Base-by-base conservation (phyloP, 2,888 invertebrate species). In the Lapara coniferarum region DNA sequence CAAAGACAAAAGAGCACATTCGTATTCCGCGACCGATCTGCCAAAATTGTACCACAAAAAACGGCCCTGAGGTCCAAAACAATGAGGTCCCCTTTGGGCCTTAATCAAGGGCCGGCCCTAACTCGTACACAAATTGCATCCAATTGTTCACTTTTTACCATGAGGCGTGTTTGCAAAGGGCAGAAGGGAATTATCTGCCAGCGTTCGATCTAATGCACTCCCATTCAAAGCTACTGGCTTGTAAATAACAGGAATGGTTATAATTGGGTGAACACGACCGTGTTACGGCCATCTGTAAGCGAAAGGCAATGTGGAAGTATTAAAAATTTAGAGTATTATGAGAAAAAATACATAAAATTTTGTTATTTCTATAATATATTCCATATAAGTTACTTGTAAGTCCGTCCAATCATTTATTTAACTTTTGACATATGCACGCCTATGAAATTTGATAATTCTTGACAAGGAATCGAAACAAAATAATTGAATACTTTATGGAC, bases 121-220 rank as follows among this genome's bases (percentile, higher is more conserved):
- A 90, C 91, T 92, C 88, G 86, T 88, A 92, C 92, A 88, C 93
- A 93, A 93, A 93, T 93, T 93, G 93, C 92, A 90, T 88, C 88
- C 92, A 92, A 93, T 93, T 93, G 93, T 93, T 93, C 93, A 92
- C 87, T 93, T 93, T 93, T 93, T 93, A 92, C 89, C 89, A 79
- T 86, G 81, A 86, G 66, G 75, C 74, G 75, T 80, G 80, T 80
- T 80, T 80, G 77, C 72, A 81, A 85, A 86, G 90, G 81, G 79
- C 75, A 81, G 81, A 84, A 85, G 85, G 82, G 85, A 86, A 88
- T 88, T 88, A 86, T 87, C 87, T 81, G 76, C 79, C 76, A 76
- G 81, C 81, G 85, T 82, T 84, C 83, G 85, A 87, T 82, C 85
- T 85, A 85, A 89, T 86, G 84, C 87, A 81, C 76, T 79, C 74